Conservation (phyloP, 1,140 invertebrate genomes). For the Phenacoccus solenopsis region DNA sequence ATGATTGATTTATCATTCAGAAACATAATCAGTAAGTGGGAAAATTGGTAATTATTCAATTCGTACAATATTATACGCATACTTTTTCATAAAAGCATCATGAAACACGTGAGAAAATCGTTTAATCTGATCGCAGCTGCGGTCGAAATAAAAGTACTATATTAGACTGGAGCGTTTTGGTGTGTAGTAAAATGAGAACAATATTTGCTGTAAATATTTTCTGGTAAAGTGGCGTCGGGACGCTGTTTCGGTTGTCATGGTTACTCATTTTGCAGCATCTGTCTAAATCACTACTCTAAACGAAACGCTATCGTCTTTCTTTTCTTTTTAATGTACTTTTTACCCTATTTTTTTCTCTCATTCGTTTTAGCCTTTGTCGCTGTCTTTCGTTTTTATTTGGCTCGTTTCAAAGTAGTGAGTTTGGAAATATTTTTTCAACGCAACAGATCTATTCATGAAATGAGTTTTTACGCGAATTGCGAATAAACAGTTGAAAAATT, state of each 20-base stretch:
- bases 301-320: slow-evolving; percentile 1
- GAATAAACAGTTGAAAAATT: not conserved
- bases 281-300: slow-evolving; percentile 2
- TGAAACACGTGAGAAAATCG: not conserved
- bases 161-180: too few species aligned
- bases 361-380: slow-evolving; percentile 1
- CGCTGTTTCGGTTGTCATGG: not conserved
- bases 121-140: not conserved
- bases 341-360: slow-evolving; percentile 2
- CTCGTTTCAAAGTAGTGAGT: not conserved
- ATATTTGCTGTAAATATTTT: slow-evolving; percentile 3
- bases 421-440: not conserved
- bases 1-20: too few species aligned
- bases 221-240: not conserved
- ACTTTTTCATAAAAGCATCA: too few species aligned
- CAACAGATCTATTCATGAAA: slow-evolving; percentile 1
- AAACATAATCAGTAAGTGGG: too few species aligned
- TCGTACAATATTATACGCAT: too few species aligned
- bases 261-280: slow-evolving; percentile 1
- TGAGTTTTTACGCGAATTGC: not conserved
- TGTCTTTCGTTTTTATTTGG: not conserved
- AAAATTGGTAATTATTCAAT: too few species aligned
- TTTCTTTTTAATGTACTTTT: slow-evolving; percentile 3
- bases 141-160: not conserved
- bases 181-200: not conserved